Base-by-base conservation (phyloP, 2,113 vertebrate genomes). In the Dipodomys stephensi region DNA sequence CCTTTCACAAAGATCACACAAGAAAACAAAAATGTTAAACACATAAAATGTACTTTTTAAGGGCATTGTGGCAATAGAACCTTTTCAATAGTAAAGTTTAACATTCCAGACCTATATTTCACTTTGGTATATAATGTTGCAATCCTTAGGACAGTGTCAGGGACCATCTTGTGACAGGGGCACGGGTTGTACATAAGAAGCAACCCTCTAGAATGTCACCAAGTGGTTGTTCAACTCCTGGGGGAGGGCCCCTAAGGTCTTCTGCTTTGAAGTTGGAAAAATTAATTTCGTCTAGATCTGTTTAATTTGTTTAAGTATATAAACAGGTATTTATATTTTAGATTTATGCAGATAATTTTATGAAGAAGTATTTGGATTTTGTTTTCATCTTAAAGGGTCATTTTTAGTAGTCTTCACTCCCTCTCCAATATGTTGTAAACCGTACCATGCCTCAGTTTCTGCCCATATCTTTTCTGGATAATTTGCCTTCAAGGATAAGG, bases 11-110 rank as follows among this genome's bases (percentile, higher is more conserved):
- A 93, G 92, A 92, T 95, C 84, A 80, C 16, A 92, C 35, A 86
- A 88, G 96, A 96, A 97, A 74, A 68, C 90, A 94, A 94, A 96
- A 94, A 90, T 74, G 64, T 60, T 92, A 95, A 93, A 90, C 27
- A 92, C 71, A 94, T 78, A 93, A 95, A 96, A 96, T 84, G 71
- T 0, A 1, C 1, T 85, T 4, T 96, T 96, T 96, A 12, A 95
- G 83, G 87, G 83, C n/a, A 95, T 95, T 92, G 15, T 65, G 49
- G 27, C 74, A 88, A 90, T 65, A 92, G 57, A 95, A 18, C 68
- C 49, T 71, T 32, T 6, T 82, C 72, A 82, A 57, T 60, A 81
- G 84, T 93, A 83, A 86, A 94, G 74, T 83, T 57, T 92, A 92
- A 84, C 64, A 76, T 71, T 86, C 32, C 49, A 95, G 94, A 80